Evolutionary conservation across 2,888 invertebrate species (phyloP), one percentile per base, ranked within the genome.

Genomic region (Neria commutata): DNA sequence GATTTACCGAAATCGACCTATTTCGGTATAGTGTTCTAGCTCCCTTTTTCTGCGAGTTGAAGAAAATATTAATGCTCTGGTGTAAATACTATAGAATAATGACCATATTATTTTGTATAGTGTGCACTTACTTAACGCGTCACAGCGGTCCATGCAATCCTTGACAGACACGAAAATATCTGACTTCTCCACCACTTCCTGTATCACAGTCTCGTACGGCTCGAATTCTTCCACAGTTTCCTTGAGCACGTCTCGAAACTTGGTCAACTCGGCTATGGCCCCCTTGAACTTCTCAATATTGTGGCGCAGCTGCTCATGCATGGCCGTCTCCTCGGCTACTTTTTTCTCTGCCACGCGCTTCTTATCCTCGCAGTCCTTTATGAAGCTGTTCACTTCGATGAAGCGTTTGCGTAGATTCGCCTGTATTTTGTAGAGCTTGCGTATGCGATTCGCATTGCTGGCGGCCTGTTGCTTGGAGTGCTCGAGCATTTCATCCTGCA

Each of bases 81-180:
- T n/a, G n/a, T n/a, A n/a, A n/a, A n/a, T n/a, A n/a, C n/a, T n/a
- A n/a, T n/a, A n/a, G n/a, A n/a, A n/a, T n/a, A n/a, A n/a, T n/a
- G n/a, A n/a, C n/a, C n/a, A n/a, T n/a, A n/a, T n/a, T n/a, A n/a
- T n/a, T n/a, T n/a, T n/a, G n/a, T n/a, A n/a, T n/a, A n/a, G n/a
- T n/a, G n/a, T n/a, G n/a, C n/a, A n/a, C 71, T 59, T 65, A 82
- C 82, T 81, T 23, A 82, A 53, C 0, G 81, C 82, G 74, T 82
- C 82, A 58, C 80, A 80, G 0, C 80, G 74, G 61, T 76, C 78
- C 45, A 79, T 78, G 51, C 80, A 79, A 62, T 82, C 82, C 24
- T 81, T 79, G 0, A 76, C 67, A 0, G 81, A 78, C 1, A 69
- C 69, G 58, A 74, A 78, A 10, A 77, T 73, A 56, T 78, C 76